phyloP scores from a whole-genome alignment of 2,113 vertebrate species.

The Phalacrocorax brasilianus region DNA sequence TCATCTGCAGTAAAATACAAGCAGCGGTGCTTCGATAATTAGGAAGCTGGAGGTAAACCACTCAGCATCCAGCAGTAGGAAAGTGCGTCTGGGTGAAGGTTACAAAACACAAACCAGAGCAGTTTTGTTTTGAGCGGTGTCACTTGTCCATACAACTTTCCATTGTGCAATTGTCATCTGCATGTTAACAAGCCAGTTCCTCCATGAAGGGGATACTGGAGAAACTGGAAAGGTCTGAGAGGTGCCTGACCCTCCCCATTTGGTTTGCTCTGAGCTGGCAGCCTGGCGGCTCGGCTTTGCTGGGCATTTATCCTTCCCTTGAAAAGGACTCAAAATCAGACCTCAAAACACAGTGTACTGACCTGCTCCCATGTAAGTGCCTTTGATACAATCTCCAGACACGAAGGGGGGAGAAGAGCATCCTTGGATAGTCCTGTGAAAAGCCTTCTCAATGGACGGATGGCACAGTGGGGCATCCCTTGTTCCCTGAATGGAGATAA shows the following conservation, averaged over 20 bases:
- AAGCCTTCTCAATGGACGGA: background rate
- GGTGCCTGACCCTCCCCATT: background rate
- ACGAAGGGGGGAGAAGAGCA: fast-evolving
- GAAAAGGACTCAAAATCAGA: background rate
- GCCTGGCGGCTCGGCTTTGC: background rate
- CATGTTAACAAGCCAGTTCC: background rate
- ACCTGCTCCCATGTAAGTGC: background rate
- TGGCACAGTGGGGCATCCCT: background rate
- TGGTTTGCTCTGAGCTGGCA: background rate
- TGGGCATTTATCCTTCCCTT: background rate
- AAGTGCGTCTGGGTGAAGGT: conserved; percentile 38
- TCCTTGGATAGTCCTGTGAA: background rate
- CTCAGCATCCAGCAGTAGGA: conserved; percentile 12
- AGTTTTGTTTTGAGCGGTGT: background rate
- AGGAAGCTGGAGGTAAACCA: conserved; percentile 54
- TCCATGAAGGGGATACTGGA: fast-evolving
- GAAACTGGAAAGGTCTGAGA: background rate
- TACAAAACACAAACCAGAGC: background rate
- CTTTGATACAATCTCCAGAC: background rate
- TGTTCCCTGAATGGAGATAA: background rate
- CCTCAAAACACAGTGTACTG: background rate
- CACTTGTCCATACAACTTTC: background rate
- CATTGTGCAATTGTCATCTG: fast-evolving
- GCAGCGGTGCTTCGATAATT: background rate
- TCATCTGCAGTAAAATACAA: background rate